A percentile compares a stretch with the other conserved stretches of the same genome.
Conservation (phyloP, 2,113 vertebrate genomes). For the Plecturocebus donacophilus region DNA sequence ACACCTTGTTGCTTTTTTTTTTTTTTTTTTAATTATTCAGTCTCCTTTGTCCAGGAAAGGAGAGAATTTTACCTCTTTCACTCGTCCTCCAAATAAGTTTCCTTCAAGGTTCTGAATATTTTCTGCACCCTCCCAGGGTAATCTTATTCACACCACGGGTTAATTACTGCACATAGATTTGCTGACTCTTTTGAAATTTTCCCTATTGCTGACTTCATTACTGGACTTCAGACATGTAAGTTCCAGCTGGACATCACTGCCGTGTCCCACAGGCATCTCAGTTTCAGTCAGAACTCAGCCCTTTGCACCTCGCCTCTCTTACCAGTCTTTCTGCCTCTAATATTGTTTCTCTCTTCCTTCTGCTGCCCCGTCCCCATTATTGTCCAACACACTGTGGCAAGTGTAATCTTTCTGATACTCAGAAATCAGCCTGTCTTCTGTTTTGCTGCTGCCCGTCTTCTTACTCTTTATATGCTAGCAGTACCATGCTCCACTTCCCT, state of each 20-base stretch:
- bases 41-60: neutral
- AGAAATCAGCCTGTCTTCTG: neutral
- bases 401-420: neutral
- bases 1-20: neutral
- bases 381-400: neutral
- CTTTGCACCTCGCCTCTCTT: neutral
- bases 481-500: neutral
- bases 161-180: neutral
- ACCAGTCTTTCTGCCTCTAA: neutral
- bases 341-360: neutral
- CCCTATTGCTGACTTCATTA: neutral
- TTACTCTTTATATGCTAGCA: neutral
- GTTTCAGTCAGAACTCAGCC: neutral
- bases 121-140: neutral
- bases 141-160: neutral
- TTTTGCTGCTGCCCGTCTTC: neutral
- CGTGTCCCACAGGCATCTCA: neutral
- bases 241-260: neutral
- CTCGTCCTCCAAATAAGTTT: neutral
- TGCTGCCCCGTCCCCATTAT: fast-evolving
- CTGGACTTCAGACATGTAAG: neutral
- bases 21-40: neutral
- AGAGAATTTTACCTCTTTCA: neutral
- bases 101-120: neutral
- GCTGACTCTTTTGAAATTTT: neutral